Evolutionary conservation across 2,113 vertebrate species (phyloP), one percentile per base, ranked within the genome.

Genomic region (Otus sunia): DNA sequence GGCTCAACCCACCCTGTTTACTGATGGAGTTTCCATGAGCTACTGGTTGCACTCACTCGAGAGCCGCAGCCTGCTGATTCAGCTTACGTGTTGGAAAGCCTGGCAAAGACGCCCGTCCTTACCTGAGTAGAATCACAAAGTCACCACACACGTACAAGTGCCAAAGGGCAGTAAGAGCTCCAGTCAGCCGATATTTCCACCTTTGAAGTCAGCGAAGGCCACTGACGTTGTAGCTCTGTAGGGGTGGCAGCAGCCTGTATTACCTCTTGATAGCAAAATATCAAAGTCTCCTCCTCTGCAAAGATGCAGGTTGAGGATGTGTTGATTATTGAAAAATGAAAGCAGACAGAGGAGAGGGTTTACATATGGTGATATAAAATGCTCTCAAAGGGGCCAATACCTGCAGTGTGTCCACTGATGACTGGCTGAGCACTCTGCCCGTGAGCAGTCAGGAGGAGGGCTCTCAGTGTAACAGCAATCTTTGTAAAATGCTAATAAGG

Each of bases 1-100:
- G 95, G 88, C 94, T 97, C 96, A 95, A 13, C 91, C 92, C 90
- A 87, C 92, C 82, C 68, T 92, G 75, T 89, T 93, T 96, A 90
- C 85, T 88, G 89, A 84, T 86, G 79, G 92, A 83, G 71, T 83
- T 91, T 94, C 86, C 78, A 86, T 26, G 50, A 92, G 55, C 30
- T 92, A 62, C 79, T 37, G 60, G 75, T 74, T 90, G 83, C 78
- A 58, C 72, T 56, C 19, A 2, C 74, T 9, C 13, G 47, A 77
- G 75, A 92, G 59, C 74, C 8, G 1, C 74, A 94, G 88, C 56
- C 53, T 63, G 69, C 69, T 62, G 90, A 88, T 55, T 78, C 59
- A 90, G 86, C 68, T 81, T 21, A 50, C 0, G 0, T 12, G 39
- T 11, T 53, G 80, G 93, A 63, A 88, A 86, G 55, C 2, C 63